Base-by-base conservation (phyloP, 1,140 invertebrate species). In the Pseudomyrmex cubaensis region DNA sequence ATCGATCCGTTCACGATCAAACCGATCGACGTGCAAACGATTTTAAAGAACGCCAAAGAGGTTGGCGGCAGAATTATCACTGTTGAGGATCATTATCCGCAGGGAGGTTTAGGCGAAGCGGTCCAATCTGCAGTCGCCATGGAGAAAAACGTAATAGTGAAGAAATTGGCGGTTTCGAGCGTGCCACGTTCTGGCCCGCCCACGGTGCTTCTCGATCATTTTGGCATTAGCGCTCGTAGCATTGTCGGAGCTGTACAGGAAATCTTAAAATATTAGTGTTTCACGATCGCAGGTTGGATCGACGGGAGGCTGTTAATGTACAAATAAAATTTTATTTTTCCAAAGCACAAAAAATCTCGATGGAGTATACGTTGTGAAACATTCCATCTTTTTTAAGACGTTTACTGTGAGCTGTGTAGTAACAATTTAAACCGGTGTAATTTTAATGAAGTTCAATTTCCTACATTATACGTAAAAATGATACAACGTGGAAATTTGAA, bases 51-150 rank as follows among this genome's bases (percentile, higher is more conserved):
- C 92, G 98, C 98, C 12, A 95, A 96, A 66, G 96, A 97, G 66
- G 97, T 96, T 82, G 97, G 97, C 52, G 98, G 98, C 0, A 95
- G 96, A 35, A 96, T 99, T 54, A 90, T 99, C 61, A 98, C 98
- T 46, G 98, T 99, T 5, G 99, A 99, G 93, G 99, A 99, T 94
- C 99, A 99, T 94, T 99, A 99, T 92, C 95, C 97, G 62, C 97
- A 98, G 95, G 98, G 99, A 91, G 99, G 99, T 85, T 92, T 99
- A 67, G 99, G 99, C 82, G 99, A 99, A 92, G 98, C 99, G 72
- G 99, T 99, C 12, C 91, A 97, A 22, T 96, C 96, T 15, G 98
- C 97, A 13, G 95, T 99, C 64, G 95, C 97, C 22, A 92, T 96
- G 82, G 95, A 97, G 89, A 95, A 95, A 15, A 95, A 97, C 90